These are phyloP conservation scores for Phrynosoma blainvillii DNA, from an alignment of 2,113 vertebrate genomes.

Conservation along the genomic window DNA sequence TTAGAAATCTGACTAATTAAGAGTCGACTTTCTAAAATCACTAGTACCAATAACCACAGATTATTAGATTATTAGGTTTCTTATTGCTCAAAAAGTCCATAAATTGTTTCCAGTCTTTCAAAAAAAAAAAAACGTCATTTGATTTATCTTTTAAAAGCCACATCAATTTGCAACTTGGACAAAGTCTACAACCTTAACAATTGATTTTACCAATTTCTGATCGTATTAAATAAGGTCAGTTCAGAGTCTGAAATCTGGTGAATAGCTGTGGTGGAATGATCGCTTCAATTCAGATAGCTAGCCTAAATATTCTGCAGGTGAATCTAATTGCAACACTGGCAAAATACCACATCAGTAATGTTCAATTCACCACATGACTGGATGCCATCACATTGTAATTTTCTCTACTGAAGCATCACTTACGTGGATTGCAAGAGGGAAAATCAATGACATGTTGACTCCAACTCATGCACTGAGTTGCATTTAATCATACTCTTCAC, in stretches of 20 bases:
- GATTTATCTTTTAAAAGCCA: too few species aligned
- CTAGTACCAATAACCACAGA: too few species aligned
- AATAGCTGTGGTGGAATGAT: neutral
- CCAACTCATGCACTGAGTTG: neutral
- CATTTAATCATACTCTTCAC: neutral
- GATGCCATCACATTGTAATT: neutral
- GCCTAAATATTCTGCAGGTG: neutral
- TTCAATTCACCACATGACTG: neutral
- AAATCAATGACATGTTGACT: neutral
- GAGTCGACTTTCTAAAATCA: too few species aligned
- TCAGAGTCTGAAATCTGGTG: neutral
- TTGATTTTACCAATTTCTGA: slow-evolving; percentile 19
- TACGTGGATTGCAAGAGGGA: neutral
- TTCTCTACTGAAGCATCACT: neutral
- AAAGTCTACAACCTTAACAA: too few species aligned
- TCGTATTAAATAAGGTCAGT: slow-evolving; percentile 2
- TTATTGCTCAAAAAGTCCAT: too few species aligned
- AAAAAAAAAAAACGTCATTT: too few species aligned
- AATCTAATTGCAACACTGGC: neutral
- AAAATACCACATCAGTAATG: neutral
- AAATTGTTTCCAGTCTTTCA: too few species aligned
- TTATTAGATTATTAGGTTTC: too few species aligned
- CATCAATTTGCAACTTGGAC: too few species aligned
- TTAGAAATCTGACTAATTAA: too few species aligned
- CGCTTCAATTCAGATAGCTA: neutral